Conservation (phyloP, 30 jellyfish, hydroid and myxozoan species). For the Hydractinia echinata region DNA sequence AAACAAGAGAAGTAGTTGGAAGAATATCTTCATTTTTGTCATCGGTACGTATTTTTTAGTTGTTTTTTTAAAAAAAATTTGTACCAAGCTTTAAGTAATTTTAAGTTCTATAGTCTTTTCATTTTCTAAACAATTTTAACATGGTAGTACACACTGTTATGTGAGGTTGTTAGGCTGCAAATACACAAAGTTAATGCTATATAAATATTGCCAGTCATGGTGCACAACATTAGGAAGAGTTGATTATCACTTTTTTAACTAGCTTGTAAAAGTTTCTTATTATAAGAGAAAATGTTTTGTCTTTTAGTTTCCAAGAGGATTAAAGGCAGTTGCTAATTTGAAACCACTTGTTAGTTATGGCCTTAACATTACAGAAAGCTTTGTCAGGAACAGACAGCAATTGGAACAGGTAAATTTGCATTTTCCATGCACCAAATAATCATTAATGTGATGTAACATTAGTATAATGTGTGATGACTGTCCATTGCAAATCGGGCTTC, state of each 20-base stretch:
- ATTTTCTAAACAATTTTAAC: neutral
- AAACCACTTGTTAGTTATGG: neutral
- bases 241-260: too few species aligned
- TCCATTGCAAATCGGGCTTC: too few species aligned
- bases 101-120: neutral
- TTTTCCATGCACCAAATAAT: neutral
- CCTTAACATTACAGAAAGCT: neutral
- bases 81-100: neutral
- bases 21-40: constrained; percentile 51
- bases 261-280: too few species aligned
- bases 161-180: too few species aligned
- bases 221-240: too few species aligned
- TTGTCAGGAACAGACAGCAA: neutral
- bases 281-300: too few species aligned
- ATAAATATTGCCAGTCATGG: too few species aligned
- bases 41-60: constrained; percentile 40
- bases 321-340: neutral
- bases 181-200: too few species aligned
- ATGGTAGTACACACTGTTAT: neutral
- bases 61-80: neutral
- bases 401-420: neutral
- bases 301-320: too few species aligned
- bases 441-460: too few species aligned
- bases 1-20: constrained; percentile 57
- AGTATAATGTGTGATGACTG: too few species aligned